Conservation (phyloP, 2,888 invertebrate genomes). For the Mactromeris polynyma region DNA sequence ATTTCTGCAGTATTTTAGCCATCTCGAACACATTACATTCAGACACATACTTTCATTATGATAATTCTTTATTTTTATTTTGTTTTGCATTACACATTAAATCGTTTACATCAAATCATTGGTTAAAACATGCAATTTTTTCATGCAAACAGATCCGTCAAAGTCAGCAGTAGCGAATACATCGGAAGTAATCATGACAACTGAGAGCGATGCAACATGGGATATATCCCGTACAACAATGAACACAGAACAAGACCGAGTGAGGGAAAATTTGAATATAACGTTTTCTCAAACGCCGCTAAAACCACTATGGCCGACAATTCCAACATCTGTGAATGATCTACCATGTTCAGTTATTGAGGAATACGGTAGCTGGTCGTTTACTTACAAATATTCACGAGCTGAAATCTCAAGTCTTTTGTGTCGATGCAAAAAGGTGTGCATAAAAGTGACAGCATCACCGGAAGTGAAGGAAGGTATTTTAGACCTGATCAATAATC, state of each 20-base stretch:
- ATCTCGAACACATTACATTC: background rate
- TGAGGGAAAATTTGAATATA: background rate
- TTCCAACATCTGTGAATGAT: background rate
- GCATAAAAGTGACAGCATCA: background rate
- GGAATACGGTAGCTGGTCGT: background rate
- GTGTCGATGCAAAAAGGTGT: background rate
- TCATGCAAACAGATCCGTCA: constrained; percentile 6
- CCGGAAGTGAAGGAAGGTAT: background rate
- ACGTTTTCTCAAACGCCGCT: background rate
- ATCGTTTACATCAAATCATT: background rate
- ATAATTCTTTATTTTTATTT: background rate
- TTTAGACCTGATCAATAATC: background rate
- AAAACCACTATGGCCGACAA: background rate
- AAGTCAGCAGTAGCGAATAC: background rate
- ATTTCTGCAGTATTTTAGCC: background rate
- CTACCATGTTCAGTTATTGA: background rate
- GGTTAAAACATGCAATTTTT: constrained; percentile 9
- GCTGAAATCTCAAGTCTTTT: background rate
- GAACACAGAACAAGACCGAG: background rate
- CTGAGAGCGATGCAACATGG: background rate
- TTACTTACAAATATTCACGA: background rate
- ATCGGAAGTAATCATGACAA: background rate
- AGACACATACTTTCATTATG: background rate
- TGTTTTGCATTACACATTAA: background rate
- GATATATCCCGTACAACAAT: background rate